Conservation (phyloP, 2,888 invertebrate species). For the Drosophila mayaguana region DNA sequence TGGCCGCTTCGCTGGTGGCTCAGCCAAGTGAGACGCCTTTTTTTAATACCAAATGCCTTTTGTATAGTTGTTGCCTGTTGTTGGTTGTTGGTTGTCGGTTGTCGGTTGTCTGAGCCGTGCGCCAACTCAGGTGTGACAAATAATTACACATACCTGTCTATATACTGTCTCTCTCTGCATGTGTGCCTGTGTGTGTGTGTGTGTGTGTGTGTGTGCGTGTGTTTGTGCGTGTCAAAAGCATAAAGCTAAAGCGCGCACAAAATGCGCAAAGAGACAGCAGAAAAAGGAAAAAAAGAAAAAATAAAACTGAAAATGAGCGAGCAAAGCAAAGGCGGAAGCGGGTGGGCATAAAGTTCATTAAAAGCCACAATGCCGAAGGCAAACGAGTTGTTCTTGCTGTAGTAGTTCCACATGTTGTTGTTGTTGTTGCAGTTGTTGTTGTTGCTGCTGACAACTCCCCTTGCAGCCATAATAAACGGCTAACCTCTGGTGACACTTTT, state of each 20-base stretch:
- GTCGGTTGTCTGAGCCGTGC: conserved; percentile 55
- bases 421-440: conserved; percentile 16
- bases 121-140: conserved; percentile 85
- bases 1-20: conserved; percentile 64
- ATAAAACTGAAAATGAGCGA: conserved; percentile 20
- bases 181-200: conserved; percentile 1
- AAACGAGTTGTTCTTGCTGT: conserved; percentile 40
- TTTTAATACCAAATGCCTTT: conserved; percentile 37
- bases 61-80: conserved; percentile 5
- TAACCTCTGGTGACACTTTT: conserved; percentile 64
- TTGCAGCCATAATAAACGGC: conserved; percentile 3
- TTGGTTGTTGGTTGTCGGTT: not conserved
- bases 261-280: conserved; percentile 65
- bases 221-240: conserved; percentile 60
- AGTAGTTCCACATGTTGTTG: not conserved
- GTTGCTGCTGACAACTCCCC: conserved; percentile 9
- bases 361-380: conserved; percentile 64
- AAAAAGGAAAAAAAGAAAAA: not conserved
- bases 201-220: conserved; percentile 50
- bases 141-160: conserved; percentile 79
- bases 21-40: conserved; percentile 81
- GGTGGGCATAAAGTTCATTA: conserved; percentile 75
- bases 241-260: conserved; percentile 63
- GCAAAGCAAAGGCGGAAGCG: conserved; percentile 5
- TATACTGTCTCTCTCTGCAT: conserved; percentile 20